These are phyloP conservation scores for Pseudomyrmex flavicornis DNA, from an alignment of 1,140 invertebrate species.

Conservation along the genomic window DNA sequence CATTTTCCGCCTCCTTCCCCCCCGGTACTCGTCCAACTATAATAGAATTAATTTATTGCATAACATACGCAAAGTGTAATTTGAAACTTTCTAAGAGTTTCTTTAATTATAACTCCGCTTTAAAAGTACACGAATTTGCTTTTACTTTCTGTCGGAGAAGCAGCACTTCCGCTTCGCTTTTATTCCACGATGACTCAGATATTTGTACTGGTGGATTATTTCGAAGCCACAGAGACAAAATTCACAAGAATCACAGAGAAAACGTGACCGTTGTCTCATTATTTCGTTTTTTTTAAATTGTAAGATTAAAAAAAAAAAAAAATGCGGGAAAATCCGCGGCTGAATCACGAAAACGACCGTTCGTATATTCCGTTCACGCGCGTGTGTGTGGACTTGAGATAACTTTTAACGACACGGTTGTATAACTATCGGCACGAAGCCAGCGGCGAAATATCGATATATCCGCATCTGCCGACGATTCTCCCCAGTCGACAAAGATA, in stretches of 20 bases:
- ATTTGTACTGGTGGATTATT: constrained; percentile 3
- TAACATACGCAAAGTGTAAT: neutral
- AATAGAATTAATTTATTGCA: constrained; percentile 9
- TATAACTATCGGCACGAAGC: constrained; percentile 34
- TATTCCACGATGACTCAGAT: neutral
- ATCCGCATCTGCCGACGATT: constrained; percentile 28
- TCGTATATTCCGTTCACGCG: constrained; percentile 20
- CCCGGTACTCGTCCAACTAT: too few species aligned
- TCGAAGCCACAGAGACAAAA: neutral
- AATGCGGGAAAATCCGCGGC: neutral
- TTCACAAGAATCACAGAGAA: neutral
- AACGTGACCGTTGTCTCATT: neutral
- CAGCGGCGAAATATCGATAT: constrained; percentile 40
- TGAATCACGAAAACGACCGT: constrained; percentile 20
- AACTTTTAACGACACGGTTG: constrained; percentile 40
- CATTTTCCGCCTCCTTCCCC: too few species aligned
- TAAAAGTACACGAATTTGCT: neutral
- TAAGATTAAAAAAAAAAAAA: neutral
- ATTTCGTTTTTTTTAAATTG: neutral
- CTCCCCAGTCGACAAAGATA: constrained; percentile 60
- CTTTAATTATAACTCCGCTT: neutral
- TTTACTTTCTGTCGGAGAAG: neutral
- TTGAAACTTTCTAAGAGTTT: neutral
- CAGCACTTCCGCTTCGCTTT: neutral
- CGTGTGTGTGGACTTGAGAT: constrained; percentile 30